A percentile compares a stretch with the other conserved stretches of the same genome.
These are phyloP conservation scores for Lepidocyrtinus sp. DNA, from an alignment of 2,888 invertebrate genomes.

Conservation along the genomic window DNA sequence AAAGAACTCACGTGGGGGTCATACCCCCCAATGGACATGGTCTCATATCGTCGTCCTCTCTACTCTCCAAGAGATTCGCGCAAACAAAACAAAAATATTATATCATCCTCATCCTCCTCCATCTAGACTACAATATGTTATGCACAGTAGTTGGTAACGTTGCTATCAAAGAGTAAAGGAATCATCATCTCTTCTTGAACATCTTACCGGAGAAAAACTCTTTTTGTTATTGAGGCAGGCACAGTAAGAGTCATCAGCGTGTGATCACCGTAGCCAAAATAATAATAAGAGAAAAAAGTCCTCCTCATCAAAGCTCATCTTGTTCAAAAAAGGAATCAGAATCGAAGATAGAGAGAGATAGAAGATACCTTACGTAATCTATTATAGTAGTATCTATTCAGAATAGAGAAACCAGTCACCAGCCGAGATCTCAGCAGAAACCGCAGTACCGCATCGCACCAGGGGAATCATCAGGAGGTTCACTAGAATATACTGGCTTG, in stretches of 20 bases:
- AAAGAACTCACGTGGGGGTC: slow-evolving; percentile 70
- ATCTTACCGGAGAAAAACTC: slow-evolving; percentile 34
- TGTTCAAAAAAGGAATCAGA: slow-evolving; percentile 24
- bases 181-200: slow-evolving; percentile 13
- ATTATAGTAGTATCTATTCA: slow-evolving; percentile 9
- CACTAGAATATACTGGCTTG: neutral
- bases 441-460: slow-evolving; percentile 61
- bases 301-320: slow-evolving; percentile 42
- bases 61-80: slow-evolving; percentile 69
- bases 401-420: slow-evolving; percentile 53
- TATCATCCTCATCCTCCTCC: neutral
- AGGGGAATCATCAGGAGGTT: slow-evolving; percentile 52
- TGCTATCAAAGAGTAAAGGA: slow-evolving; percentile 58
- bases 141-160: slow-evolving; percentile 70
- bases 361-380: slow-evolving; percentile 15
- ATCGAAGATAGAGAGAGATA: no score
- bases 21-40: slow-evolving; percentile 64
- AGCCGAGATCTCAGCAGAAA: slow-evolving; percentile 60
- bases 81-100: slow-evolving; percentile 38
- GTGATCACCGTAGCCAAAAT: slow-evolving; percentile 61
- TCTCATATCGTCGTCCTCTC: slow-evolving; percentile 59
- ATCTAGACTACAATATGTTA: slow-evolving; percentile 69
- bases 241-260: slow-evolving; percentile 57
- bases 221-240: slow-evolving; percentile 53
- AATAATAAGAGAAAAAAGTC: slow-evolving; percentile 55